Conservation (phyloP, 92 coral and sea anemone species). For the Siderastrea siderea region DNA sequence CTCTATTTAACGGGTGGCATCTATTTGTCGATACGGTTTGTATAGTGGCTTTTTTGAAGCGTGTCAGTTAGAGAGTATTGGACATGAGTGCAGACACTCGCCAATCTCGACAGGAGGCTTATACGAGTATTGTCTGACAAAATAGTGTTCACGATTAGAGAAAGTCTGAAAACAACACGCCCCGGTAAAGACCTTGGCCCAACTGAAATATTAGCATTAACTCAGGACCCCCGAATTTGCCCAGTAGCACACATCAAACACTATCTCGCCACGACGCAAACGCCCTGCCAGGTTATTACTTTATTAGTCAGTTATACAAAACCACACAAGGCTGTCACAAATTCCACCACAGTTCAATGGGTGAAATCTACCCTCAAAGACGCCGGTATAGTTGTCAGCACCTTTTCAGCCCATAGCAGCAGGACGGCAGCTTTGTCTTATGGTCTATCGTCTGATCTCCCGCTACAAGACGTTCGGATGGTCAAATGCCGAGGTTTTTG, state of each 20-base stretch:
- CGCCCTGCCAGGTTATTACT: not conserved
- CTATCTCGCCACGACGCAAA: not conserved
- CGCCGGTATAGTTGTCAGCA: no score
- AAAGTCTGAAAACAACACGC: not conserved
- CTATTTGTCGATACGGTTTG: no score
- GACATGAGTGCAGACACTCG: constrained; percentile 36
- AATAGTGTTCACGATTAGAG: not conserved
- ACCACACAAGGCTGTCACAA: constrained; percentile 28
- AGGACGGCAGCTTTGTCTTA: constrained; percentile 37
- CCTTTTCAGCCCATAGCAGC: constrained; percentile 56
- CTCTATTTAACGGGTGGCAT: no score
- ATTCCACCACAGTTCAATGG: constrained; percentile 15
- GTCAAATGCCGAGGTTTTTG: no score
- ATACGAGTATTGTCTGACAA: constrained; percentile 17
- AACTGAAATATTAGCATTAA: not conserved
- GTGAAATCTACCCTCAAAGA: constrained; percentile 25
- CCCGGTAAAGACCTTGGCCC: not conserved
- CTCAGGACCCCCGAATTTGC: not conserved
- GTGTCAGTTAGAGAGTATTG: no score
- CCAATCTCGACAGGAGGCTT: not conserved
- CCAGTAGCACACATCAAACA: not conserved
- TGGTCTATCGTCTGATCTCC: not conserved
- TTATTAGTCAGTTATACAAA: constrained; percentile 4
- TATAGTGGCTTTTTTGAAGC: no score
- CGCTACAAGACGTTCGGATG: no score